Evolutionary conservation across 2,888 invertebrate genomes (phyloP).

Genomic region (Nomada ruficornis): DNA sequence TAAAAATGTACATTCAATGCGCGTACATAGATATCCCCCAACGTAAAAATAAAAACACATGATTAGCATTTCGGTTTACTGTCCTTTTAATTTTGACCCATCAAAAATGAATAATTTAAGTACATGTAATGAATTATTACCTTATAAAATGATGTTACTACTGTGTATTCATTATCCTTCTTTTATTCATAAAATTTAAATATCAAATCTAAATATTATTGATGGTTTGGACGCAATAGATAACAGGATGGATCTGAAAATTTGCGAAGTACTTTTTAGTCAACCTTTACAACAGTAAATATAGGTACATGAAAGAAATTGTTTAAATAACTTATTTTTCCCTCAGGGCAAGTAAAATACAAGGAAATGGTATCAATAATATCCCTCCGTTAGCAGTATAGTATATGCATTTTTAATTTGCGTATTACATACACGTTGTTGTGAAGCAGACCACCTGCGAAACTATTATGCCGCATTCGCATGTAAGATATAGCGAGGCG

Average conservation of each 20-base stretch:
- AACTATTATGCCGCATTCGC: conserved; percentile 24
- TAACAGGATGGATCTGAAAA: no score
- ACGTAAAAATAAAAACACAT: conserved; percentile 1
- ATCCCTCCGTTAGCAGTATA: neutral
- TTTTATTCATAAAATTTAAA: neutral
- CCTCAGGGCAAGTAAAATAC: neutral
- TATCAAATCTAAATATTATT: neutral
- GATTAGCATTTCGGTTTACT: neutral
- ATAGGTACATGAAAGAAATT: neutral
- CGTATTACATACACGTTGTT: neutral
- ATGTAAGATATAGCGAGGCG: neutral
- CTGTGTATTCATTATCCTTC: neutral
- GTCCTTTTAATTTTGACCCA: neutral
- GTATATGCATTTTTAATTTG: neutral
- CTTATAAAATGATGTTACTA: neutral
- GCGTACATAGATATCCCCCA: neutral
- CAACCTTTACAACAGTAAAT: neutral
- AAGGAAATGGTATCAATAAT: neutral
- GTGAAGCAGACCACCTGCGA: neutral
- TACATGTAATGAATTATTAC: neutral
- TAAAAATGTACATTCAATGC: neutral
- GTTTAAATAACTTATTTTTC: neutral
- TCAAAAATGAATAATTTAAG: neutral
- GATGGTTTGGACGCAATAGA: neutral
- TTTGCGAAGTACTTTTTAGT: neutral